Base-by-base conservation (phyloP, 2,797 vertebrate species). In the Cyprinodon diabolis region DNA sequence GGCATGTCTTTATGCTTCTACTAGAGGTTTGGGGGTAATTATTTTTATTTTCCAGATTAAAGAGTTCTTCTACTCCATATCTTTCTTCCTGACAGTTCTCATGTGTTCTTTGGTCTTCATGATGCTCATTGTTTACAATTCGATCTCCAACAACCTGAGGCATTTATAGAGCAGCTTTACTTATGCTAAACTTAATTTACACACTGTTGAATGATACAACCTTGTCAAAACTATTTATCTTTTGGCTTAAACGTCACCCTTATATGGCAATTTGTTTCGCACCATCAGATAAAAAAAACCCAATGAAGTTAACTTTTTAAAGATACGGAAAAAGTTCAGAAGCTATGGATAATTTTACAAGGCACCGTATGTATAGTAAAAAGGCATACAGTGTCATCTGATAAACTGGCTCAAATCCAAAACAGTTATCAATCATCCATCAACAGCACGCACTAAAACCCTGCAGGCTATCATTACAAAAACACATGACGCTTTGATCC, bases 401-500 rank as follows among this genome's bases (percentile, higher is more conserved):
- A 86, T 74, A 19, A 51, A 76, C 48, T 45, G 55, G 66, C 43
- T 58, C 19, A 83, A 77, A 58, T 76, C 58, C 48, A 74, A 37
- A 72, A 75, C 25, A 72, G 48, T 72, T 75, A 63, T 74, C 54
- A 35, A 72, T 77, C 77, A 74, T 71, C 66, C 69, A 77, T 74
- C 74, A 79, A 68, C 43, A 48, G 49, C 30, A 60, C 25, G 40
- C 17, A 74, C 52, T 49, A 58, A 58, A 68, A 75, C 77, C 71
- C 78, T 86, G 72, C 74, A 72, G 84, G 85, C 80, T 57, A 88
- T 74, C 78, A 71, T 40, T 76, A 84, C 78, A 65, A 82, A 69
- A 84, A 77, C 77, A 81, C 76, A 81, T 81, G 77, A 90, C 75
- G 84, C 86, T 84, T 87, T 86, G 51, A 84, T 79, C 77, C 69